Evolutionary conservation across 2,113 vertebrate species (phyloP).

Genomic region (Prunella himalayana): DNA sequence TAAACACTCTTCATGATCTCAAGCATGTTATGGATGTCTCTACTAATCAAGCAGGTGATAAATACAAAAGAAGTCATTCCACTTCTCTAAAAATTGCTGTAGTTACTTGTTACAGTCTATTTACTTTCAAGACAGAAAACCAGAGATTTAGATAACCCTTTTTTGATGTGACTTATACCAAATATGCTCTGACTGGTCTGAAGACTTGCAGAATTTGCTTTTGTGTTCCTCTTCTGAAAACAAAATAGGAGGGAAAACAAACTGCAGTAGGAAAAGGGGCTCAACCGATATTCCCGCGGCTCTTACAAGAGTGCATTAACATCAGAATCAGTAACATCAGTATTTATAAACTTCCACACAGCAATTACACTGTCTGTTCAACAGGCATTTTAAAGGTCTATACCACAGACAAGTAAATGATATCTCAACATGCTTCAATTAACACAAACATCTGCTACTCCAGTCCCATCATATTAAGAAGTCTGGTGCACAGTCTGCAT

Average conservation of each 20-base stretch:
- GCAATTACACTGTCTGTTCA: background rate
- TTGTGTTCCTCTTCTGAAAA: background rate
- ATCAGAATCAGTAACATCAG: background rate
- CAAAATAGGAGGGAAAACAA: background rate
- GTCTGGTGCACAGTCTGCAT: background rate
- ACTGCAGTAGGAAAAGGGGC: background rate
- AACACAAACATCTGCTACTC: slow-evolving; percentile 24
- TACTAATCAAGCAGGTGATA: background rate
- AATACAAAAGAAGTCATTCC: background rate
- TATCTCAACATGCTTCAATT: background rate
- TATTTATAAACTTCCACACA: background rate
- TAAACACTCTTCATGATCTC: background rate
- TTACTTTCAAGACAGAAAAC: background rate
- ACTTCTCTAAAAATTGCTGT: background rate
- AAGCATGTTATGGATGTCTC: rapidly evolving
- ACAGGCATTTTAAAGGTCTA: background rate
- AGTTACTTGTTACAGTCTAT: background rate
- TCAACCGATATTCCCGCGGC: background rate
- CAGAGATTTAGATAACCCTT: background rate
- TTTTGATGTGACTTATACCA: background rate
- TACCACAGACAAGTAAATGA: background rate
- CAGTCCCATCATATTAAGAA: background rate
- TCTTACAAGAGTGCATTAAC: background rate
- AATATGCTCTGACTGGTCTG: background rate
- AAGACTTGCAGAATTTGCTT: background rate